These are phyloP conservation scores for Tragelaphus oryx DNA, from an alignment of 2,797 vertebrate species.

Conservation along the genomic window DNA sequence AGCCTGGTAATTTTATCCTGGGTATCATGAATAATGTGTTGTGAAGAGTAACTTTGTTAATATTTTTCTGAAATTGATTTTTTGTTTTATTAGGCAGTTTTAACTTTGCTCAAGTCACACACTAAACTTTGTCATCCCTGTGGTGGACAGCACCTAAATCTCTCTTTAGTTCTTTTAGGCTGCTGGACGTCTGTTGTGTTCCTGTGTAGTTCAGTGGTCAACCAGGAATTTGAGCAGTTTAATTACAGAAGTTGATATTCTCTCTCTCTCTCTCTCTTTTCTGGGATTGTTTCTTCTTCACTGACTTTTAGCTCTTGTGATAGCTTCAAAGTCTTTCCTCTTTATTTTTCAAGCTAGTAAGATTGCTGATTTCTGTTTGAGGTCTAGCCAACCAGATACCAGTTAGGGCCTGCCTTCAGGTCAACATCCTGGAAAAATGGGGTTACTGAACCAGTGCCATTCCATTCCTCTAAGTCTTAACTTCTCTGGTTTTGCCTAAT, in stretches of 20 bases:
- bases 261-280: background rate
- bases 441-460: background rate
- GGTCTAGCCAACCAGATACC: background rate
- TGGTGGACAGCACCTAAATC: background rate
- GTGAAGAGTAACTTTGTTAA: background rate
- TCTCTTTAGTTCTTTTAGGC: constrained; percentile 15
- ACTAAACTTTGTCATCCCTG: background rate
- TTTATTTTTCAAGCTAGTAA: background rate
- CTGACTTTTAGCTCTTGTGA: background rate
- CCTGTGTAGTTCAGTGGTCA: background rate
- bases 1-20: background rate
- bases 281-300: constrained; percentile 8
- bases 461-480: background rate
- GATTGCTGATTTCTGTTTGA: background rate
- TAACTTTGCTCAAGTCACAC: background rate
- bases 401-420: background rate
- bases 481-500: background rate
- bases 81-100: constrained; percentile 14
- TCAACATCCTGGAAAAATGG: background rate
- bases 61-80: constrained; percentile 5
- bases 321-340: background rate
- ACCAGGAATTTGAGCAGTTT: background rate
- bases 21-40: background rate
- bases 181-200: background rate
- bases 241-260: background rate